Conservation (phyloP, 1,140 invertebrate species). For the Glomeris maerens region DNA sequence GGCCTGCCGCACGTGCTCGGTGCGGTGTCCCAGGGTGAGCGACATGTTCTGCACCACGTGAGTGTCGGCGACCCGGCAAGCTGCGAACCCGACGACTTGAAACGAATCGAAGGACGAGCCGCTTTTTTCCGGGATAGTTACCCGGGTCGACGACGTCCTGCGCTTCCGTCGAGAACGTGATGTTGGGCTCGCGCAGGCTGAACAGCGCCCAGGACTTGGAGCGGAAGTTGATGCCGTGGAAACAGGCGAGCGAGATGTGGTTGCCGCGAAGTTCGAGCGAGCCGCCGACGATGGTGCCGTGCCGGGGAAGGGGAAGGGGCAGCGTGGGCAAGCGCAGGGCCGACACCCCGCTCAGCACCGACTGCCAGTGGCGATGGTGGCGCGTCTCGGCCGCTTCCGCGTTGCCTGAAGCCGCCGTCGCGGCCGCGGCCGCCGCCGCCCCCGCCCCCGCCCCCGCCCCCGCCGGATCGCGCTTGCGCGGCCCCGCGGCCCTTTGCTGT, state of each 20-base stretch:
- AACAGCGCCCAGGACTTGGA: conserved; percentile 94
- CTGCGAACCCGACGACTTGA: neutral
- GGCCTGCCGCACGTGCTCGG: conserved; percentile 45
- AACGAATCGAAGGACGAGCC: neutral
- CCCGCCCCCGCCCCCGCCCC: too few species aligned
- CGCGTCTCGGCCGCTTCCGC: conserved; percentile 41
- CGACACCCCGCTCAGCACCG: conserved; percentile 52
- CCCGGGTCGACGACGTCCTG: conserved; percentile 49
- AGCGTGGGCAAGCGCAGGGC: conserved; percentile 61
- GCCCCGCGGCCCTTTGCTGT: too few species aligned
- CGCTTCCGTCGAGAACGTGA: conserved; percentile 88
- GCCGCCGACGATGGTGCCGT: conserved; percentile 77
- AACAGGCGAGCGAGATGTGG: conserved; percentile 82
- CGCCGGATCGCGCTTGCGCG: too few species aligned
- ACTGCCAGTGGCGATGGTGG: conserved; percentile 87
- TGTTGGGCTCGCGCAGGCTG: conserved; percentile 82
- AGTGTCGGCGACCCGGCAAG: conserved; percentile 23
- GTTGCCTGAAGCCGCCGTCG: too few species aligned
- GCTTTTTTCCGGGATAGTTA: neutral
- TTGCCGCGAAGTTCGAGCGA: conserved; percentile 83
- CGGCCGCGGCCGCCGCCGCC: too few species aligned
- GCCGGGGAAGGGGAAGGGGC: conserved; percentile 44
- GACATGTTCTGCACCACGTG: conserved; percentile 50
- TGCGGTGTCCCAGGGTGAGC: conserved; percentile 54
- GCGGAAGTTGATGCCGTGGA: conserved; percentile 94